Conservation (phyloP, 2,888 invertebrate species). For the Stenurella melanura region DNA sequence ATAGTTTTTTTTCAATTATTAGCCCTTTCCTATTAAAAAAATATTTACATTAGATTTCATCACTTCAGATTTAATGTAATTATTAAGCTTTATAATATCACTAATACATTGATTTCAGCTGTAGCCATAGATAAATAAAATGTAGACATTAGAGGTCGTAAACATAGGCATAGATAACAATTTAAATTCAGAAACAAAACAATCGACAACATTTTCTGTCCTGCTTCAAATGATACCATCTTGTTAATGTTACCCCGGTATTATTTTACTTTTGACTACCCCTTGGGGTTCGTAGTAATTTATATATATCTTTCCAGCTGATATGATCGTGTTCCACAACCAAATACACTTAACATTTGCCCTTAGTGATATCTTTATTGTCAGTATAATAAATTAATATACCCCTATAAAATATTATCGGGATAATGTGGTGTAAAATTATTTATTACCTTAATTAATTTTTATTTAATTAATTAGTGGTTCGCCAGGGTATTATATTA, state of each 20-base stretch:
- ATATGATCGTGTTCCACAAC: constrained; percentile 16
- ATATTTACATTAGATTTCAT: too few species aligned
- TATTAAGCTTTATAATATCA: too few species aligned
- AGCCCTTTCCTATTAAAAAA: too few species aligned
- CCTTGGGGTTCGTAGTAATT: constrained; percentile 31
- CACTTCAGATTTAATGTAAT: too few species aligned
- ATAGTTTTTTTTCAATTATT: too few species aligned
- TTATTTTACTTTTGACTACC: constrained; percentile 24
- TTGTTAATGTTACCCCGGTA: constrained; percentile 8
- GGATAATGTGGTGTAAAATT: constrained; percentile 14
- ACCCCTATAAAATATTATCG: constrained; percentile 22
- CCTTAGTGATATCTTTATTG: constrained; percentile 29
- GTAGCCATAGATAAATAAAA: too few species aligned
- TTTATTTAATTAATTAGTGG: constrained; percentile 10
- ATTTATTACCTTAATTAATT: constrained; percentile 7
- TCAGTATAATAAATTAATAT: constrained; percentile 21
- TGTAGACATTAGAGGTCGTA: too few species aligned
- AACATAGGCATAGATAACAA: constrained; percentile 10
- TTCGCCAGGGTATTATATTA: background rate
- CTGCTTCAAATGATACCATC: constrained; percentile 11
- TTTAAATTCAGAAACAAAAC: background rate
- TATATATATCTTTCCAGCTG: constrained; percentile 24
- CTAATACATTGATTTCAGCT: too few species aligned
- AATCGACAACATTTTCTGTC: constrained; percentile 4
- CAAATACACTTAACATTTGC: constrained; percentile 14